Evolutionary conservation across 2,113 vertebrate species (phyloP), one percentile per base, ranked within the genome.

Genomic region (Zosterops pallidus): DNA sequence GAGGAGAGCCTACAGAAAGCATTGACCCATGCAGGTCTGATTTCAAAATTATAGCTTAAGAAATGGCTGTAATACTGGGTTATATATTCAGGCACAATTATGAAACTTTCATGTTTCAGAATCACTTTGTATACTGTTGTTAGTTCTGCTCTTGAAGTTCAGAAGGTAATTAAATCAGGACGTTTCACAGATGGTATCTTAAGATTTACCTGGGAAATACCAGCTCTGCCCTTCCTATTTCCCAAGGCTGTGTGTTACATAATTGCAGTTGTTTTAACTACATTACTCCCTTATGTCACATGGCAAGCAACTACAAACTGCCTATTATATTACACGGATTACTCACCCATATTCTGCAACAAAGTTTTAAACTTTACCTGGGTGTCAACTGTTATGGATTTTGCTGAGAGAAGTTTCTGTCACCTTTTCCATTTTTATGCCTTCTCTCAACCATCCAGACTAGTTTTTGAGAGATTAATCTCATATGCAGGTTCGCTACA

Each of bases 71-170:
- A 90, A 69, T 55, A 69, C 67, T 50, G 28, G 20, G 50, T 92
- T 76, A 65, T 59, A 69, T 47, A 72, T 79, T 85, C 70, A 68
- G 28, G 42, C 31, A 79, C 39, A 83, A 41, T 96, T 94, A 86
- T 47, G 92, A 96, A 93, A 96, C 55, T 50, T 94, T 13, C n/a
- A 29, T 65, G 55, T 90, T 95, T 93, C 96, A 86, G 96, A 95
- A 95, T 88, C 79, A 77, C 28, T 95, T 69, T 29, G 71, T 79
- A 65, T 59, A 65, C 68, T 90, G 60, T 50, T 86, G 82, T 92
- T 93, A 95, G 70, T 76, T 76, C 70, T 83, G 55, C 88, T 92
- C 76, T 94, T 93, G 75, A 94, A 93, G 84, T 76, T 90, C 70
- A 80, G 37, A 75, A 69, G 55, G 55, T 57, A 97, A 95, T 90